These are phyloP conservation scores for Itoplectis maculator DNA, from an alignment of 2,888 invertebrate genomes.

Conservation along the genomic window DNA sequence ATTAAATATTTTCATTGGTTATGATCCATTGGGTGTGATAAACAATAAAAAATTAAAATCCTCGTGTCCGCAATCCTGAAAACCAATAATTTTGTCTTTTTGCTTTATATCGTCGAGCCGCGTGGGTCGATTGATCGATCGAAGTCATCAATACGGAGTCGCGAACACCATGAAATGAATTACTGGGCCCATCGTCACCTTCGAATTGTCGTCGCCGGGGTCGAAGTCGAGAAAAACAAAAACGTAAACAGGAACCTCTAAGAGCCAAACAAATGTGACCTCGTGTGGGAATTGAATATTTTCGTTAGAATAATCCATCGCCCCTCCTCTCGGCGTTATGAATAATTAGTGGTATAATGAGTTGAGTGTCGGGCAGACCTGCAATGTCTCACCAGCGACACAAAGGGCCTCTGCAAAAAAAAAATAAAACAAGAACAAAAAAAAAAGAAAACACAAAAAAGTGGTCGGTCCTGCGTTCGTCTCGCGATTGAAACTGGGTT, in stretches of 20 bases:
- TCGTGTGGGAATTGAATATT: constrained; percentile 78
- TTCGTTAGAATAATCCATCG: constrained; percentile 74
- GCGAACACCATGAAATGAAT: too few species aligned
- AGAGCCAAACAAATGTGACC: constrained; percentile 2
- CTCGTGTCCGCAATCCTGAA: too few species aligned
- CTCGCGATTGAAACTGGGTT: constrained; percentile 75
- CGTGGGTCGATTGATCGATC: too few species aligned
- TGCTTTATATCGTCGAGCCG: too few species aligned
- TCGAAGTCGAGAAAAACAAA: constrained; percentile 5
- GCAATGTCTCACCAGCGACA: constrained; percentile 82
- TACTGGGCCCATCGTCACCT: background rate
- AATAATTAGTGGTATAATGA: constrained; percentile 85
- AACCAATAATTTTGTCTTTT: too few species aligned
- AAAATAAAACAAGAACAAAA: constrained; percentile 57
- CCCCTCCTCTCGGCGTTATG: constrained; percentile 76
- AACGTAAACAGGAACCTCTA: constrained; percentile 23
- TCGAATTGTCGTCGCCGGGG: background rate
- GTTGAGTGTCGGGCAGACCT: constrained; percentile 83
- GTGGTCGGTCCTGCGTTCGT: constrained; percentile 76
- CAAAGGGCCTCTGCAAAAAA: constrained; percentile 76
- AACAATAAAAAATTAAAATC: too few species aligned
- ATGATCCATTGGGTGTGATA: too few species aligned
- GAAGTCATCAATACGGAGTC: too few species aligned
- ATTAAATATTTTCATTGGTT: too few species aligned
- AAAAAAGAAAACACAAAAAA: constrained; percentile 77